Percentiles rank a stretch among this genome's conserved stretches.
Conservation (phyloP, 2,888 invertebrate species). For the Orchesella flavescens region DNA sequence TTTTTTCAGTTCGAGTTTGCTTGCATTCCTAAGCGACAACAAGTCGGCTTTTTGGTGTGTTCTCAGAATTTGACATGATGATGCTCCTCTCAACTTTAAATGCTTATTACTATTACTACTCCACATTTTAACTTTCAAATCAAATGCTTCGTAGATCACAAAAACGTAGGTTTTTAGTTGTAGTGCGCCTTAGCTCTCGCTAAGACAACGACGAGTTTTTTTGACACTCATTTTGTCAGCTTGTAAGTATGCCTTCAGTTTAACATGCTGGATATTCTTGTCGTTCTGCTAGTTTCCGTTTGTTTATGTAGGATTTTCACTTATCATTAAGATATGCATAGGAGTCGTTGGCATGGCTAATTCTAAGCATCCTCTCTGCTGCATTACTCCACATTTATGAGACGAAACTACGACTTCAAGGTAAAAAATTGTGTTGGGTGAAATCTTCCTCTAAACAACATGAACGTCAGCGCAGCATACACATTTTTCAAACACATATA, state of each 20-base stretch:
- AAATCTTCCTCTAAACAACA: too few species aligned
- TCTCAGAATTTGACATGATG: constrained; percentile 28
- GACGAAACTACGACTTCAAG: too few species aligned
- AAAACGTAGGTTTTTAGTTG: neutral
- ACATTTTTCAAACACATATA: too few species aligned
- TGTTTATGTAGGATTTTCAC: neutral
- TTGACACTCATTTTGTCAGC: constrained; percentile 64
- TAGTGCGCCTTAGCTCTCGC: neutral
- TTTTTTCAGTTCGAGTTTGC: constrained; percentile 33
- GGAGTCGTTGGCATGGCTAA: too few species aligned
- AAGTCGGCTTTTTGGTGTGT: constrained; percentile 32
- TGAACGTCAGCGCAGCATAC: too few species aligned
- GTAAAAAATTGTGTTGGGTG: too few species aligned
- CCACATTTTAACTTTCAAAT: constrained; percentile 43
- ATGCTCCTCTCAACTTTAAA: constrained; percentile 26
- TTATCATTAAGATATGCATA: neutral
- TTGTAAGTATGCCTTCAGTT: constrained; percentile 52
- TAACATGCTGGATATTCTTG: constrained; percentile 5
- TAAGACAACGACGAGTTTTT: constrained; percentile 44
- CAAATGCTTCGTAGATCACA: neutral
- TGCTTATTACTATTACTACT: constrained; percentile 39
- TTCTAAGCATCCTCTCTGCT: too few species aligned
- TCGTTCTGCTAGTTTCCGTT: constrained; percentile 54
- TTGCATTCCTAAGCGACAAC: constrained; percentile 58
- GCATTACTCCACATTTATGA: too few species aligned